These are phyloP conservation scores for Eupeodes luniger DNA, from an alignment of 2,888 invertebrate genomes.

Conservation along the genomic window DNA sequence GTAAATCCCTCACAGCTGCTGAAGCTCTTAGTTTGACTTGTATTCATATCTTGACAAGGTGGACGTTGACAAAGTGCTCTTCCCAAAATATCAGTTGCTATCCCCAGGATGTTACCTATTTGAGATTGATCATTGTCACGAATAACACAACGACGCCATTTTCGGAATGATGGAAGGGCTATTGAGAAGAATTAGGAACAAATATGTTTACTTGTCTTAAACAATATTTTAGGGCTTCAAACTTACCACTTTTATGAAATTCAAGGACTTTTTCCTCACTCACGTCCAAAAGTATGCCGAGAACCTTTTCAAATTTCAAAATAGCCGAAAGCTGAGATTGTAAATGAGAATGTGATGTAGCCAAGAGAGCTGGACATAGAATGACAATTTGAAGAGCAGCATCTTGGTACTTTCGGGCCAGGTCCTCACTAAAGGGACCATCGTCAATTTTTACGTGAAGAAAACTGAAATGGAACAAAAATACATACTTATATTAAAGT, in stretches of 20 bases:
- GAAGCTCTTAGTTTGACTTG: slow-evolving; percentile 81
- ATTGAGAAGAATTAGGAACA: background rate
- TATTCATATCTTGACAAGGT: slow-evolving; percentile 87
- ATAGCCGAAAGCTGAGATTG: slow-evolving; percentile 82
- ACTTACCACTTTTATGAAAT: slow-evolving; percentile 88
- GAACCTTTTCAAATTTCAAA: slow-evolving; percentile 88
- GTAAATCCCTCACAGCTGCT: slow-evolving; percentile 83
- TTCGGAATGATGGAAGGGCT: slow-evolving; percentile 89
- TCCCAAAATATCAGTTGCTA: slow-evolving; percentile 91
- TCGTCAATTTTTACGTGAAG: slow-evolving; percentile 91
- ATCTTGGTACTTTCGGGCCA: slow-evolving; percentile 85
- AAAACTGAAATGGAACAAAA: slow-evolving; percentile 86
- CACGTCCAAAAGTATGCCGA: slow-evolving; percentile 93
- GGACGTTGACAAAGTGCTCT: slow-evolving; percentile 85
- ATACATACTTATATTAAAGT: background rate
- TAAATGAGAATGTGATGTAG: slow-evolving; percentile 83
- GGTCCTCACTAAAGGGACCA: slow-evolving; percentile 85
- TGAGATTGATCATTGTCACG: slow-evolving; percentile 93
- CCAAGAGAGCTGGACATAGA: slow-evolving; percentile 90
- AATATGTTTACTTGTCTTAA: background rate
- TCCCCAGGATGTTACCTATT: slow-evolving; percentile 92
- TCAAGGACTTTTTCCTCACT: slow-evolving; percentile 89
- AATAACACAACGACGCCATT: slow-evolving; percentile 92
- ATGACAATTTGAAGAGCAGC: slow-evolving; percentile 92
- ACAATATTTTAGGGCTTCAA: background rate